Evolutionary conservation across 1,140 invertebrate genomes (phyloP).

Genomic region (Amyelois transitella): DNA sequence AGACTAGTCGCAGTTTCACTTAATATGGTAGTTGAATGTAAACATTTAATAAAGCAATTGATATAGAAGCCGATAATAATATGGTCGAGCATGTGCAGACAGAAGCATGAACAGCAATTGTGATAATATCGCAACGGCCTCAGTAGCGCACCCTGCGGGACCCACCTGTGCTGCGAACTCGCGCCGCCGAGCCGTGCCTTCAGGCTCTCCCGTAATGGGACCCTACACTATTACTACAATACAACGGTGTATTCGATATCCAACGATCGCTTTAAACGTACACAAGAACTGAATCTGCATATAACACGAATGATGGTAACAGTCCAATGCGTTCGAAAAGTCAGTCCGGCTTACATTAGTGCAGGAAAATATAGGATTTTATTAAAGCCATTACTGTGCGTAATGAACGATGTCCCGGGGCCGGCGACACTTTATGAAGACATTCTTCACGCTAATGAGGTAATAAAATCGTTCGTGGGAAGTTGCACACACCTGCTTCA

Average conservation of each 20-base stretch:
- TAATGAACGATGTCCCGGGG: conserved; percentile 65
- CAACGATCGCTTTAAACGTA: conserved; percentile 13
- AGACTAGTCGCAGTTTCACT: neutral
- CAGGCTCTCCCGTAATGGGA: conserved; percentile 35
- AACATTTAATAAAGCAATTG: neutral
- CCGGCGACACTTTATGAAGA: conserved; percentile 66
- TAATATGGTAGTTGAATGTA: neutral
- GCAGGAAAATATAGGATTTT: conserved; percentile 42
- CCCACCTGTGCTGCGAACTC: conserved; percentile 24
- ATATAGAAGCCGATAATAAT: conserved; percentile 1
- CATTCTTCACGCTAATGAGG: conserved; percentile 65
- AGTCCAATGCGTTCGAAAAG: neutral
- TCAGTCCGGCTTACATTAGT: conserved; percentile 9
- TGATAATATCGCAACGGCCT: conserved; percentile 28
- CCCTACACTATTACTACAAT: conserved; percentile 5
- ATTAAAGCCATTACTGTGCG: conserved; percentile 56
- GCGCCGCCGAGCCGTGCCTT: conserved; percentile 26
- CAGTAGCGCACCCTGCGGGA: conserved; percentile 44
- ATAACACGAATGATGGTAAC: neutral
- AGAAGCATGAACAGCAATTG: neutral
- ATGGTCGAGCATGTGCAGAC: neutral
- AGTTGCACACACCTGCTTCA: conserved; percentile 29
- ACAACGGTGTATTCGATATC: neutral
- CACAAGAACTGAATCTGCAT: neutral
- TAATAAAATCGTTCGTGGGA: conserved; percentile 64